Percentiles rank a stretch among this genome's conserved stretches.
Conservation (phyloP, 2,113 vertebrate genomes). For the Redunca redunca region DNA sequence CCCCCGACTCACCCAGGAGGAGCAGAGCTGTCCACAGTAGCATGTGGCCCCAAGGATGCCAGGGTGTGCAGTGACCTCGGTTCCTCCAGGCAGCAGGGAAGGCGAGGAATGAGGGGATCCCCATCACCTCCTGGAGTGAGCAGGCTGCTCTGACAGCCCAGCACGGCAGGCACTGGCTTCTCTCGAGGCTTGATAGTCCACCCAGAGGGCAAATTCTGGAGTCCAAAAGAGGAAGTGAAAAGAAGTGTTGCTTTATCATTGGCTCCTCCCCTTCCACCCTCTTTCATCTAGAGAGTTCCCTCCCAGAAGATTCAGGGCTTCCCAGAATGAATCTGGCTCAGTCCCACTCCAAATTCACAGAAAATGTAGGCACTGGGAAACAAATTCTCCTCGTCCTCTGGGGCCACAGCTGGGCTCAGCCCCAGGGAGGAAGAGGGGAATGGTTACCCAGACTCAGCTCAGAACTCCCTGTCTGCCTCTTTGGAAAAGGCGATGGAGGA, state of each 20-base stretch:
- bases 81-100: neutral
- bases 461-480: neutral
- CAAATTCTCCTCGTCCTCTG: neutral
- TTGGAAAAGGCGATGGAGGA: neutral
- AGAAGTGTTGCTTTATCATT: neutral
- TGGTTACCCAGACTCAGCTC: neutral
- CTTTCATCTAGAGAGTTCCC: neutral
- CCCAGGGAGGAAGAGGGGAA: neutral
- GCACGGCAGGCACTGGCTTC: neutral
- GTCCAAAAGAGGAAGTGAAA: conserved; percentile 63
- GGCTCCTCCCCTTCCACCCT: conserved; percentile 55
- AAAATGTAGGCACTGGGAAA: neutral
- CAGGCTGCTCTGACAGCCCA: neutral
- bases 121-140: neutral
- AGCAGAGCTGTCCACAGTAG: conserved; percentile 56
- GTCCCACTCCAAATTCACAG: neutral
- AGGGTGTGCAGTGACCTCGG: accelerated
- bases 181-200: neutral
- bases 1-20: conserved; percentile 40
- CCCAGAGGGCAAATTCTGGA: neutral
- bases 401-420: neutral
- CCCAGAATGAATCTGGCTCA: neutral
- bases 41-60: neutral
- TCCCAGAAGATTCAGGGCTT: conserved; percentile 8
- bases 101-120: neutral